phyloP scores from a whole-genome alignment of 2,797 vertebrate genomes.

The Bovichtus variegatus region DNA sequence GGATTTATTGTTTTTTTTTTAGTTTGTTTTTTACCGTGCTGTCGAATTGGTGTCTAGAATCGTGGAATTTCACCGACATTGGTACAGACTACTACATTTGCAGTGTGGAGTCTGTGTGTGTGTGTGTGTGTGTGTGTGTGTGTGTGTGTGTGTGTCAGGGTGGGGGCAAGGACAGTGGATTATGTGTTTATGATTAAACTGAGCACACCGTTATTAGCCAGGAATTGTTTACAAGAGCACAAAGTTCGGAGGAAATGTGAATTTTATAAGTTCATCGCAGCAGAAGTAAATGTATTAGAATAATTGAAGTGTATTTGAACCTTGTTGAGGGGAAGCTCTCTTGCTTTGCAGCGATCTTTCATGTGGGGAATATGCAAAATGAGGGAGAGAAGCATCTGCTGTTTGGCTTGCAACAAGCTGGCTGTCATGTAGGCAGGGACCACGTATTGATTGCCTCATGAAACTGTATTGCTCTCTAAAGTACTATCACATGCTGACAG shows the following conservation, averaged over 20 bases:
- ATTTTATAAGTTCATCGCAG: background rate
- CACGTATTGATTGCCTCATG: slow-evolving; percentile 48
- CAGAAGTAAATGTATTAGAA: background rate
- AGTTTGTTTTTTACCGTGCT: too few species aligned
- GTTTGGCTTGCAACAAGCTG: slow-evolving; percentile 52
- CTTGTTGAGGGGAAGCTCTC: slow-evolving; percentile 16
- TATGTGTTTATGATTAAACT: too few species aligned
- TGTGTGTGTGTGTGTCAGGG: too few species aligned
- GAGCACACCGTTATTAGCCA: too few species aligned
- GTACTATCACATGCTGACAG: slow-evolving; percentile 45
- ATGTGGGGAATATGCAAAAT: slow-evolving; percentile 49
- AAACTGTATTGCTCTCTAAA: slow-evolving; percentile 45
- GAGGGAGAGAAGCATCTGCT: slow-evolving; percentile 44
- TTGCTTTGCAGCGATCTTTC: slow-evolving; percentile 21
- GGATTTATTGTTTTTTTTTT: too few species aligned
- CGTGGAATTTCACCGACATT: too few species aligned
- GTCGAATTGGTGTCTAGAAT: too few species aligned
- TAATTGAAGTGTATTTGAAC: background rate
- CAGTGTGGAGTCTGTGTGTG: too few species aligned
- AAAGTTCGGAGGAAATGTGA: background rate
- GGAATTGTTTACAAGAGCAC: too few species aligned
- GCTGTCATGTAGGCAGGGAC: slow-evolving; percentile 37
- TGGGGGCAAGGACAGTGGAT: too few species aligned
- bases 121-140: too few species aligned
- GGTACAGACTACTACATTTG: too few species aligned